phyloP scores from a whole-genome alignment of 2,888 invertebrate genomes.

The Theristus sp. region DNA sequence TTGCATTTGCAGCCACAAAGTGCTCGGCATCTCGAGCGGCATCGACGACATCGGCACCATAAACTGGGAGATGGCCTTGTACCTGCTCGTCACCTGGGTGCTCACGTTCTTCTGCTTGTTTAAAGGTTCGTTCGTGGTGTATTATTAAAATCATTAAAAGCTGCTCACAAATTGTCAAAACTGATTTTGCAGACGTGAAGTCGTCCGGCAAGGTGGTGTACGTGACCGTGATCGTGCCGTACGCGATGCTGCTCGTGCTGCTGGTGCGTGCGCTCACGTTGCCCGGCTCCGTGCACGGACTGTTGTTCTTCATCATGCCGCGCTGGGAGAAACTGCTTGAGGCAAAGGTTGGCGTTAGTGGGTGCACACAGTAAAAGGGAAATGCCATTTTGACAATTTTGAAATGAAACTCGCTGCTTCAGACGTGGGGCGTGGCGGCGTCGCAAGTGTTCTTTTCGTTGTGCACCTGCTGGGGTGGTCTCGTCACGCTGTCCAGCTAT shows the following conservation, averaged over 20 bases:
- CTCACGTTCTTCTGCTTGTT: slow-evolving; percentile 57
- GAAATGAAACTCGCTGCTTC: background rate
- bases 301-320: slow-evolving; percentile 44
- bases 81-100: slow-evolving; percentile 55
- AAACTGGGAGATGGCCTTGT: slow-evolving; percentile 48
- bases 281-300: slow-evolving; percentile 56
- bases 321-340: background rate
- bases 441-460: slow-evolving; percentile 71
- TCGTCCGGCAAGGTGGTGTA: slow-evolving; percentile 27
- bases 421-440: slow-evolving; percentile 64
- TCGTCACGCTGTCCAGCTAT: slow-evolving; percentile 64
- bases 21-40: slow-evolving; percentile 20
- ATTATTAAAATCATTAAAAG: too few relatives aligned
- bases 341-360: background rate
- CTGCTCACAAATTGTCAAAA: background rate
- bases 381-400: background rate
- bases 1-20: slow-evolving; percentile 18
- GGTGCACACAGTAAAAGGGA: slow-evolving; percentile 10
- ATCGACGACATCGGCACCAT: slow-evolving; percentile 24
- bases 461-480: slow-evolving; percentile 66
- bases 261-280: slow-evolving; percentile 58
- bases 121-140: slow-evolving; percentile 44
- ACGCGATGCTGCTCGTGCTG: slow-evolving; percentile 40
- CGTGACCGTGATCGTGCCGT: slow-evolving; percentile 35
- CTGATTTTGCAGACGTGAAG: background rate